Evolutionary conservation across 2,888 invertebrate species (phyloP).

Genomic region (Nomada hirtipes): DNA sequence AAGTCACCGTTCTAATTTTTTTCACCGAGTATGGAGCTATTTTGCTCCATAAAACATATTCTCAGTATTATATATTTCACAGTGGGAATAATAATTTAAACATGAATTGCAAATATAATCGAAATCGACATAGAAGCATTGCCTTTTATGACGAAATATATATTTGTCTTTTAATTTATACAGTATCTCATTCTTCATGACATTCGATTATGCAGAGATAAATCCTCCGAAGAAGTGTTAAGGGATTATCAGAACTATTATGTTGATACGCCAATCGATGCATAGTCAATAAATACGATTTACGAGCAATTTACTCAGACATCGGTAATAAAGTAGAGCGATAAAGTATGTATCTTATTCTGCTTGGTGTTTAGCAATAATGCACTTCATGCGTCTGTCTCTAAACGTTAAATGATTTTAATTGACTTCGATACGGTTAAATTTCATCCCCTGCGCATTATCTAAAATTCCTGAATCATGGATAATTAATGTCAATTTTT

Average conservation of each 20-base stretch:
- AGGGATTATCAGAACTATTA: background rate
- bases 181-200: background rate
- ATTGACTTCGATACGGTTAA: too few species aligned
- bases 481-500: too few species aligned
- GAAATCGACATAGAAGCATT: too few species aligned
- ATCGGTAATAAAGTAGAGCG: background rate
- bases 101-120: too few species aligned
- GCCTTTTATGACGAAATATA: too few species aligned
- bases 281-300: slow-evolving; percentile 4
- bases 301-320: slow-evolving; percentile 5
- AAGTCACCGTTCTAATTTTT: background rate
- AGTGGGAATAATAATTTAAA: too few species aligned
- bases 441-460: too few species aligned
- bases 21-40: too few species aligned
- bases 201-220: background rate
- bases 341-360: background rate
- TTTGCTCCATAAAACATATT: background rate
- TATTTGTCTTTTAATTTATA: background rate
- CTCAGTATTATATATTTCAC: too few species aligned
- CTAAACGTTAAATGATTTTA: background rate
- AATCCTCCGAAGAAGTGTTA: background rate
- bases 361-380: background rate
- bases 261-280: background rate
- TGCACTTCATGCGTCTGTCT: background rate
- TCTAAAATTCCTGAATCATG: too few species aligned